Percentiles rank a stretch among this genome's conserved stretches.
Conservation (phyloP, 2,113 vertebrate species). For the Cyprinodon brontotheroides region DNA sequence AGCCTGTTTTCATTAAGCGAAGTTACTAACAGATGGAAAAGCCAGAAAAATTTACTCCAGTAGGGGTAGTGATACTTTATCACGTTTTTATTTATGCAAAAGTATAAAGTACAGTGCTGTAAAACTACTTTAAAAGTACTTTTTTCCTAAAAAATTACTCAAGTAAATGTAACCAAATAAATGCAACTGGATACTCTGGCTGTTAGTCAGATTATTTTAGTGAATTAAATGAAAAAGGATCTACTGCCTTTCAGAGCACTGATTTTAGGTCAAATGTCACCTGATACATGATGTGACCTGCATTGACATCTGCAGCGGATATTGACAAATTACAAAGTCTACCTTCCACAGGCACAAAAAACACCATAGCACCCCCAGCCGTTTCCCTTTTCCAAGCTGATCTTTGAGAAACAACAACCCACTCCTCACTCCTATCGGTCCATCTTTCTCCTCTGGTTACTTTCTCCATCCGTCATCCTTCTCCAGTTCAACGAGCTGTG, state of each 20-base stretch:
- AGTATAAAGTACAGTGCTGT: no score
- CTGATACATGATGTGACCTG: constrained; percentile 6
- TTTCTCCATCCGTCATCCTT: constrained; percentile 53
- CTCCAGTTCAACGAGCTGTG: constrained; percentile 34
- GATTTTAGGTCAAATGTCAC: not conserved
- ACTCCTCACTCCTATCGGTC: not conserved
- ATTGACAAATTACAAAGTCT: constrained; percentile 28
- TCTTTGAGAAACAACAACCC: constrained; percentile 25
- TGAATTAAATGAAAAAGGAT: not conserved
- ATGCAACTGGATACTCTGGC: no score
- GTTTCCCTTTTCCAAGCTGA: constrained; percentile 11
- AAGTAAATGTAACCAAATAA: no score
- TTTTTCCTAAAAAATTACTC: no score
- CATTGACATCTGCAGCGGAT: constrained; percentile 8
- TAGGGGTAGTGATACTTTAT: no score
- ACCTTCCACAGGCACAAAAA: constrained; percentile 16
- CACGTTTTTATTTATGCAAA: no score
- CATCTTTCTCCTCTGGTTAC: constrained; percentile 18
- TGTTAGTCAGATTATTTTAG: no score
- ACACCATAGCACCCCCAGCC: constrained; percentile 6
- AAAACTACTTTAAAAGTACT: no score
- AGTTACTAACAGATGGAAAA: no score
- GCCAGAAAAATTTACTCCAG: no score
- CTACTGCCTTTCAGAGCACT: not conserved
- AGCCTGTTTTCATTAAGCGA: no score